Conservation (phyloP, 2,113 vertebrate species). For the Plotosus lineatus region DNA sequence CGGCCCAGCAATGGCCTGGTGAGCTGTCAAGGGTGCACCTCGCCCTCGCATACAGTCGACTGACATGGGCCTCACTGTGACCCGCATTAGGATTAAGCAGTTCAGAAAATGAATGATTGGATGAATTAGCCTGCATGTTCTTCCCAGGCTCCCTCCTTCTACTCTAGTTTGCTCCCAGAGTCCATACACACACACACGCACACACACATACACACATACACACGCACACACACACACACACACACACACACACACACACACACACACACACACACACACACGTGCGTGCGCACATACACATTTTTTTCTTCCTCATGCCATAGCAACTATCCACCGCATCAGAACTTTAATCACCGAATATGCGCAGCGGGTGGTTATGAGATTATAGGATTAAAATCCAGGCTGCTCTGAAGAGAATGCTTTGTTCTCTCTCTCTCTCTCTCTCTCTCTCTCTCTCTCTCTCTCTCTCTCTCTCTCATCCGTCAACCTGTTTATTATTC, state of each 20-base stretch:
- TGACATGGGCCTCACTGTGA: too few species aligned
- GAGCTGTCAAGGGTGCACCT: too few species aligned
- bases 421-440: constrained; percentile 3
- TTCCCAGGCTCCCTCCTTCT: too few species aligned
- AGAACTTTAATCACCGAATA: constrained; percentile 66
- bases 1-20: too few species aligned
- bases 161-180: too few species aligned
- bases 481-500: background rate
- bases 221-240: background rate
- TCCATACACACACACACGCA: too few species aligned
- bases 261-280: constrained; percentile 10
- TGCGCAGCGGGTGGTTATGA: constrained; percentile 69
- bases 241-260: constrained; percentile 18
- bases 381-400: constrained; percentile 70
- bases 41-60: too few species aligned
- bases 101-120: too few species aligned
- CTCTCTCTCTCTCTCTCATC: background rate
- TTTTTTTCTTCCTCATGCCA: constrained; percentile 58
- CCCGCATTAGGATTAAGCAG: too few species aligned
- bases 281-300: background rate
- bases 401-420: constrained; percentile 58
- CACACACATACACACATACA: too few species aligned
- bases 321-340: constrained; percentile 66
- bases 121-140: too few species aligned
- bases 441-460: constrained; percentile 8